phyloP scores from a whole-genome alignment of 2,113 vertebrate genomes.

The Syrrhaptes paradoxus region DNA sequence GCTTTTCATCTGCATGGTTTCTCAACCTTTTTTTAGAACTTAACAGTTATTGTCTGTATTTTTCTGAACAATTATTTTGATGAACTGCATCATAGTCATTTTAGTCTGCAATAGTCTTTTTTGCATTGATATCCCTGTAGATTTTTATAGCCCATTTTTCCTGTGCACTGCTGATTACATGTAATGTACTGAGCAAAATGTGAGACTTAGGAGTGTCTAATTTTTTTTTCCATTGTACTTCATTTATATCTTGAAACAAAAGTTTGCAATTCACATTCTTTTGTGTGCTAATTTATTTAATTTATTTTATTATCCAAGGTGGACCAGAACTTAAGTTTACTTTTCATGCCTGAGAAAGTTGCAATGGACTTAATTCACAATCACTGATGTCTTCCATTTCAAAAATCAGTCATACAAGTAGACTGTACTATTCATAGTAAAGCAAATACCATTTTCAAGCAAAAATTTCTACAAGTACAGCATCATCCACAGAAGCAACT shows the following conservation, averaged over 20 bases:
- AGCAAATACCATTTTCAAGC: neutral
- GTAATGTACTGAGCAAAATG: conserved; percentile 32
- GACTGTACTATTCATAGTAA: neutral
- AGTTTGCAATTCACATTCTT: conserved; percentile 56
- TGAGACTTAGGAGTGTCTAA: neutral
- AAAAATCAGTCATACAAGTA: neutral
- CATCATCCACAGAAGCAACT: neutral
- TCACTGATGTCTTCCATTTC: neutral
- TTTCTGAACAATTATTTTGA: conserved; percentile 51
- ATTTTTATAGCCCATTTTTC: conserved; percentile 57
- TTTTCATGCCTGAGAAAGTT: neutral
- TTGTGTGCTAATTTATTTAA: conserved; percentile 20
- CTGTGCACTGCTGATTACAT: conserved; percentile 28
- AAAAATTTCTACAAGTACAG: neutral
- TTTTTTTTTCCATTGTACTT: conserved; percentile 3
- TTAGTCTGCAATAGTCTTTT: conserved; percentile 45
- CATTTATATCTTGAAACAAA: conserved; percentile 66
- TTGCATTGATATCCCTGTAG: conserved; percentile 10
- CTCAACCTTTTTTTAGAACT: neutral
- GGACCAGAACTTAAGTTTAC: neutral
- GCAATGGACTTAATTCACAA: neutral
- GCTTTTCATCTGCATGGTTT: neutral
- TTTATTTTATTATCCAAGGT: neutral
- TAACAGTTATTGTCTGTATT: neutral
- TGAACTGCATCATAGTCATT: conserved; percentile 49